Percentiles rank a stretch among this genome's conserved stretches.
Evolutionary conservation across 1,140 invertebrate genomes (phyloP).

Genomic region (Dufourea novaeangliae): DNA sequence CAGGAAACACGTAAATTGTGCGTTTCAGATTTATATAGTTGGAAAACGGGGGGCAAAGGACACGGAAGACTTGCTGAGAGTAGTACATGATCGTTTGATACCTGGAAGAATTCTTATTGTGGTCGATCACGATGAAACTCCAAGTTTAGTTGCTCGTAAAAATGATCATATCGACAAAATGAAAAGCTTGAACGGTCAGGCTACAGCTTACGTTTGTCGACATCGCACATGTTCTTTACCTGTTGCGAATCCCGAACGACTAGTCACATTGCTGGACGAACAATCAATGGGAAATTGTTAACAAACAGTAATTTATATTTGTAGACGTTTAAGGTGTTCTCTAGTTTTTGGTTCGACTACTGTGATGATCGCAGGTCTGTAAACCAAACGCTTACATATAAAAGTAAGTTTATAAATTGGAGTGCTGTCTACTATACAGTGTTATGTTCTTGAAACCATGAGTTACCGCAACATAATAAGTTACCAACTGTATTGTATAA

Average conservation of each 20-base stretch:
- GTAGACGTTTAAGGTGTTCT: not conserved
- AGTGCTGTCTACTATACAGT: too few relatives aligned
- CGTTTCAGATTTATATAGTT: constrained; percentile 85
- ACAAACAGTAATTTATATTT: not conserved
- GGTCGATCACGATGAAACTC: constrained; percentile 81
- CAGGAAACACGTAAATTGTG: constrained; percentile 5
- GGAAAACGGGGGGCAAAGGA: constrained; percentile 85
- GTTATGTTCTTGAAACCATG: not conserved
- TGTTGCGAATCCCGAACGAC: constrained; percentile 86
- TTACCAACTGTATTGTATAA: not conserved
- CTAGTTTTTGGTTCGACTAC: not conserved
- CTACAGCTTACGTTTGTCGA: constrained; percentile 91
- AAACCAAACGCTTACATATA: too few relatives aligned
- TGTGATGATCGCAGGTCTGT: not conserved
- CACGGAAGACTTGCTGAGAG: constrained; percentile 86
- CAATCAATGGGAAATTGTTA: not conserved
- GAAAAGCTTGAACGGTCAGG: constrained; percentile 80
- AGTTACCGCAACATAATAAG: not conserved
- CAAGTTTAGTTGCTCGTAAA: constrained; percentile 69
- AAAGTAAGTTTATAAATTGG: too few relatives aligned
- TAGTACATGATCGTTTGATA: constrained; percentile 85
- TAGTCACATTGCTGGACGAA: constrained; percentile 85
- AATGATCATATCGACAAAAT: constrained; percentile 76
- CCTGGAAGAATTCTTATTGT: constrained; percentile 88
- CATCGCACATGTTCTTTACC: constrained; percentile 90